Base-by-base conservation (phyloP, 2,888 invertebrate species). In the Hypolimnas misippus region DNA sequence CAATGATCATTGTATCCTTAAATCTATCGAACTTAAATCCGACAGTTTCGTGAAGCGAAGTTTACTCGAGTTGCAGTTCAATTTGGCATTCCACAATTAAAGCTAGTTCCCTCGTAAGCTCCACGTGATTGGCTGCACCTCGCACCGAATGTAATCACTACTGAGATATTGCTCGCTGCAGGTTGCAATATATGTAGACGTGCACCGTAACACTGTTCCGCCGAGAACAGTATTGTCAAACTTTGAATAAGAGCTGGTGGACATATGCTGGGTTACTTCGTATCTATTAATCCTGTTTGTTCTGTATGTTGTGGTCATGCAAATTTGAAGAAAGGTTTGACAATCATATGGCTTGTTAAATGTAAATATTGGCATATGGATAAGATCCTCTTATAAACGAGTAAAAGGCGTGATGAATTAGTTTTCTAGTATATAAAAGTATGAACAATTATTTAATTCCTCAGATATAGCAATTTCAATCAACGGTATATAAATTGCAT, bases 101-200 rank as follows among this genome's bases (percentile, higher is more conserved):
- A 49, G 49, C 49, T 16, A 49, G 49, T 29, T 49, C n/a, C n/a
- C n/a, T n/a, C n/a, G 29, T 49, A 29, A 49, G 49, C 49, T 49
- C n/a, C 29, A 14, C 25, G 29, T 49, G 49, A 49, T 49, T 49
- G 44, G 44, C 44, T 46, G 49, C 49, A 29, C 49, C 29, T 8
- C 49, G 29, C 49, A 2, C 21, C 42, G 42, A 42, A 21, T 49
- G 49, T 49, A 49, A 29, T 49, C 49, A 29, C 46, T 21, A n/a
- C 49, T 49, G 49, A 49, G 49, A 49, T 49, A 49, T 49, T 29
- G 49, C 49, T 19, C 10, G 10, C 25, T 46, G 46, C n/a, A n/a
- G 12, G 46, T 12, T 12, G 46, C 12, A 14, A 25, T 17, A n/a
- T 25, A 12, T 46, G 21, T 21, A n/a, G 6, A 7, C n/a, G 35